These are phyloP conservation scores for Melanocharis versteri DNA, from an alignment of 2,113 vertebrate species.

Conservation along the genomic window DNA sequence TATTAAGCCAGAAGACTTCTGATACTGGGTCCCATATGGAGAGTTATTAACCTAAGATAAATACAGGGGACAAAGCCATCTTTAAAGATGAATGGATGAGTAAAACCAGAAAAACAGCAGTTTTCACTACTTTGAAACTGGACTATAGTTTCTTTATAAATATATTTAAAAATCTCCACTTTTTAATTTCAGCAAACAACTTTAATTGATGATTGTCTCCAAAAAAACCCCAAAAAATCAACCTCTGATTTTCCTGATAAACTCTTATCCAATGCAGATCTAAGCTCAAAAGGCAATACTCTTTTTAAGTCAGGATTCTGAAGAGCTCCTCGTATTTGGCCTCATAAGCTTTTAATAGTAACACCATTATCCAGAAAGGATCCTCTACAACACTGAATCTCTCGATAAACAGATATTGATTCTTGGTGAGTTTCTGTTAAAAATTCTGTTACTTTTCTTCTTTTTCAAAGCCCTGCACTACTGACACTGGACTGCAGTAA, in stretches of 20 bases:
- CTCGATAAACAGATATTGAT: neutral
- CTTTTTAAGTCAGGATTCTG: neutral
- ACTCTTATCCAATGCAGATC: neutral
- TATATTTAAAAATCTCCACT: neutral
- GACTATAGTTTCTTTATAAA: neutral
- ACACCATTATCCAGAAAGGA: neutral
- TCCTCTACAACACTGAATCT: neutral
- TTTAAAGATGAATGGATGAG: neutral
- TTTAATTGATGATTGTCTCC: neutral
- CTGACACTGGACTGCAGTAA: neutral
- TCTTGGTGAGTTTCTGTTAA: neutral
- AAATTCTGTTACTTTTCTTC: neutral
- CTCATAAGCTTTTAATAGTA: neutral
- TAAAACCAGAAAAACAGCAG: neutral
- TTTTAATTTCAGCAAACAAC: neutral
- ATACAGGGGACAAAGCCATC: neutral
- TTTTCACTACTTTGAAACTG: neutral
- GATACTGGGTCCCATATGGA: accelerated
- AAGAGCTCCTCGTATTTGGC: neutral
- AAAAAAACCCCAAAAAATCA: neutral
- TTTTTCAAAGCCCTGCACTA: neutral
- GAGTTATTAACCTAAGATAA: neutral
- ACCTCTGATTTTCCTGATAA: neutral
- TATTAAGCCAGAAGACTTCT: neutral
- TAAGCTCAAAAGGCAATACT: neutral